Base-by-base conservation (phyloP, 2,797 vertebrate genomes). In the Pogoniulus pusillus region DNA sequence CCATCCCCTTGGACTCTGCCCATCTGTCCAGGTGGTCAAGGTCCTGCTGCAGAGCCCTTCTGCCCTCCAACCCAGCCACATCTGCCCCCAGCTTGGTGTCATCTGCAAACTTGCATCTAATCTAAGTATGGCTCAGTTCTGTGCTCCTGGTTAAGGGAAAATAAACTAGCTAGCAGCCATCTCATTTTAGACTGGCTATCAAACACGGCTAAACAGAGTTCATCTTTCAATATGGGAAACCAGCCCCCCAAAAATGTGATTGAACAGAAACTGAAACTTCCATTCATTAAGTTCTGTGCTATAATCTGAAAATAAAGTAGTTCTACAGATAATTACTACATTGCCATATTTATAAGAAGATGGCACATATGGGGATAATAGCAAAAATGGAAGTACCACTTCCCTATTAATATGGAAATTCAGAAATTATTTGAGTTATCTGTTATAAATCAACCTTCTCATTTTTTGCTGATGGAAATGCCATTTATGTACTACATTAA, bases 301-400 rank as follows among this genome's bases (percentile, higher is more conserved):
- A 53, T 78, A 70, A 90, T 84, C 80, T 76, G 54, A 94, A 92
- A 95, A 95, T 86, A 94, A 85, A 88, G 60, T 55, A 64, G 51
- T 79, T 88, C 49, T 82, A 70, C 70, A 78, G 85, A 96, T 91
- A 96, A 96, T 91, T 87, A 89, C 64, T 55, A 78, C 10, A 96
- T 96, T 96, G 96, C 94, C 96, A 94, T 95, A 93, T 92, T 96
- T 94, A 97, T 96, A 88, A 93, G 86, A 96, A 92, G 16, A 68
- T 91, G 78, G 82, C 60, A 92, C 81, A 84, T 94, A 71, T 32
- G 85, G 65, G 78, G 83, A 88, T 94, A 95, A 94, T 74, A 91
- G 41, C 75, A 95, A 89, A 94, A 92, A 85, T 74, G 65, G 63
- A 85, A 91, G 91, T 80, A 89, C 76, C 76, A 82, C 82, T 90